Evolutionary conservation across 2,113 vertebrate species (phyloP).

Genomic region (Scomber scombrus): DNA sequence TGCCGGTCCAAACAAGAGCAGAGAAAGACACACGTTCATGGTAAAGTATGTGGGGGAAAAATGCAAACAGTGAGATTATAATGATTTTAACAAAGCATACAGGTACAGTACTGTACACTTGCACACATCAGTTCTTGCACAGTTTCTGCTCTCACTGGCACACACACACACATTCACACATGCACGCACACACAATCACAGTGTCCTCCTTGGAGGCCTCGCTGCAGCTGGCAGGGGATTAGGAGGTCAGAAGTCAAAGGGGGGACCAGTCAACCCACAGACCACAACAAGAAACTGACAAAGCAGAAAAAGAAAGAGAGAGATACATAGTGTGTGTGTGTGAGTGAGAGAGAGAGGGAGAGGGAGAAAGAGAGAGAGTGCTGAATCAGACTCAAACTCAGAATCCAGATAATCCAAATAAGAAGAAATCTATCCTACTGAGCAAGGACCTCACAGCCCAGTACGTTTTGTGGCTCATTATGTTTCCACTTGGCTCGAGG

Average conservation of each 20-base stretch:
- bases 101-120: not conserved
- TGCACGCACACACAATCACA: not conserved
- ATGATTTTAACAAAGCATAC: not conserved
- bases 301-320: constrained; percentile 42
- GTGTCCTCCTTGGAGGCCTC: constrained; percentile 47
- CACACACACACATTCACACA: constrained; percentile 2
- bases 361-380: not conserved
- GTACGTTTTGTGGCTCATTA: not conserved
- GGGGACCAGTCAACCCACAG: constrained; percentile 46
- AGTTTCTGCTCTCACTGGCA: not conserved
- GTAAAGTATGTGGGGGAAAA: not conserved
- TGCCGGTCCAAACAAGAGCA: no score
- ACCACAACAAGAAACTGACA: constrained; percentile 41
- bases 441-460: not conserved
- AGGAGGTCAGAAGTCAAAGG: constrained; percentile 67
- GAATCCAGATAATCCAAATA: not conserved
- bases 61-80: not conserved
- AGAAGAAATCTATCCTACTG: not conserved
- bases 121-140: not conserved
- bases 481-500: not conserved
- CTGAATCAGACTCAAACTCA: constrained; percentile 8
- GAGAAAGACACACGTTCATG: not conserved
- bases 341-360: not conserved
- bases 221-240: constrained; percentile 71
- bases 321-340: not conserved